Evolutionary conservation across 2,888 invertebrate genomes (phyloP).

Genomic region (Epicampocera succincta): DNA sequence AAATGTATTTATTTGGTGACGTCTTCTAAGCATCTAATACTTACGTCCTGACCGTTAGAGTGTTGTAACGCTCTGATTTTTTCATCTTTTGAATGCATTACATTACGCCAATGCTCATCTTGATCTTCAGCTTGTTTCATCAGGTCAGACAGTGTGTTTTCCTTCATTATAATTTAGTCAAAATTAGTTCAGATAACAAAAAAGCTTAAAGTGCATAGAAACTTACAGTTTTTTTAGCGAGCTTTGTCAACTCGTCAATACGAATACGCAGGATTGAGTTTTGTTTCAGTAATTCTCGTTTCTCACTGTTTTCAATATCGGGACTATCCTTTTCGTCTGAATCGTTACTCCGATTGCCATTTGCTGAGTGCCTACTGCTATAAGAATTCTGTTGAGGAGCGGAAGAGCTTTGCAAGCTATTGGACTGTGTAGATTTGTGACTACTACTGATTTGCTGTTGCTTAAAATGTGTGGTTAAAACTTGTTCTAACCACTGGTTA

Average conservation of each 20-base stretch:
- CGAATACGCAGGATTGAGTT: conserved; percentile 86
- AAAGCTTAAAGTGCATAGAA: background rate
- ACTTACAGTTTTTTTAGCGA: conserved; percentile 90
- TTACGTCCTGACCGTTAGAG: conserved; percentile 80
- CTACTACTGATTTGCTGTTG: conserved; percentile 74
- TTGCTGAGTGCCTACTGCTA: conserved; percentile 73
- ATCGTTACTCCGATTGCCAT: conserved; percentile 71
- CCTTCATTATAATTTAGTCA: conserved; percentile 72
- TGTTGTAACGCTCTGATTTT: conserved; percentile 79
- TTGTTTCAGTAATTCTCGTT: conserved; percentile 82
- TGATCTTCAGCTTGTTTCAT: conserved; percentile 80
- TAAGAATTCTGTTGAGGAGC: conserved; percentile 73
- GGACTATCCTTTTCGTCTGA: conserved; percentile 71
- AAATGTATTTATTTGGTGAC: background rate
- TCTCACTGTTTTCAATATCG: conserved; percentile 58
- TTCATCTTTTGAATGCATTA: conserved; percentile 80
- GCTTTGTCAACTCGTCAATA: conserved; percentile 87
- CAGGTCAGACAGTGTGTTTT: conserved; percentile 79
- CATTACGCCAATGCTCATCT: conserved; percentile 80
- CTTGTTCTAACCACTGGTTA: conserved; percentile 80
- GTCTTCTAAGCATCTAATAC: conserved; percentile 28
- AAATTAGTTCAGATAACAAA: background rate
- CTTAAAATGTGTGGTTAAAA: conserved; percentile 77
- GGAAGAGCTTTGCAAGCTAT: conserved; percentile 70
- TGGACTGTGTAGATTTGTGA: conserved; percentile 79